These are phyloP conservation scores for Puntigrus tetrazona DNA, from an alignment of 2,113 vertebrate genomes.

Conservation along the genomic window DNA sequence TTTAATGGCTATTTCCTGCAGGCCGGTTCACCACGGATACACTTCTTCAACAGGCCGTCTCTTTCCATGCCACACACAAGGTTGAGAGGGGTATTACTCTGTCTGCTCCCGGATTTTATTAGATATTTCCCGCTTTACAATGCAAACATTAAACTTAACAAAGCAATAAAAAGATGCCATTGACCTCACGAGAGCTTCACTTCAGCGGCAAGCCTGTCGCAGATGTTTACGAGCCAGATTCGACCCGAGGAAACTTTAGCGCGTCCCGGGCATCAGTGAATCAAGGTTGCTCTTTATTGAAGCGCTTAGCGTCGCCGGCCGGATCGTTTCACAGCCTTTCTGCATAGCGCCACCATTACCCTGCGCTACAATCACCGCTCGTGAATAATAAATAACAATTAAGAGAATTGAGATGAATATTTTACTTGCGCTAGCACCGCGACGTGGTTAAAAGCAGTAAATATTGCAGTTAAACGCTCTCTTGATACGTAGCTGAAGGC, in stretches of 20 bases:
- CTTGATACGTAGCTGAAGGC: not conserved
- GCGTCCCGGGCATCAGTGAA: not conserved
- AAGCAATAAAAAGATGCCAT: conserved; percentile 42
- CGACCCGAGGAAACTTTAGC: conserved; percentile 29
- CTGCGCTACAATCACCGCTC: not conserved
- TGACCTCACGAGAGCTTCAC: conserved; percentile 43
- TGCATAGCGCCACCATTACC: not conserved
- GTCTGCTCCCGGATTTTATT: conserved; percentile 28
- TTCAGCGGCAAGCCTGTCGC: not conserved
- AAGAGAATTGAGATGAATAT: not conserved
- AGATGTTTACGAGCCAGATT: conserved; percentile 46
- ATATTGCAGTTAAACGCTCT: not conserved
- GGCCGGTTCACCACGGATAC: not conserved
- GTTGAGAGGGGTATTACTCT: conserved; percentile 23
- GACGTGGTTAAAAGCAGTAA: not conserved
- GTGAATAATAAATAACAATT: not conserved
- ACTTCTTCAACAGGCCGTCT: conserved; percentile 14
- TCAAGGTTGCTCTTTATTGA: conserved; percentile 52
- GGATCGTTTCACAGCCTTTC: not conserved
- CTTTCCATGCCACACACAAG: conserved; percentile 15
- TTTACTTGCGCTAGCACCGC: not conserved
- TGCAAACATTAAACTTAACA: conserved; percentile 50
- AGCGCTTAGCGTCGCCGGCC: conserved; percentile 12
- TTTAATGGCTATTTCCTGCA: not conserved
- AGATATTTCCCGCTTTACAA: conserved; percentile 38